Evolutionary conservation across 2,113 vertebrate species (phyloP).

Genomic region (Tragelaphus strepsiceros): DNA sequence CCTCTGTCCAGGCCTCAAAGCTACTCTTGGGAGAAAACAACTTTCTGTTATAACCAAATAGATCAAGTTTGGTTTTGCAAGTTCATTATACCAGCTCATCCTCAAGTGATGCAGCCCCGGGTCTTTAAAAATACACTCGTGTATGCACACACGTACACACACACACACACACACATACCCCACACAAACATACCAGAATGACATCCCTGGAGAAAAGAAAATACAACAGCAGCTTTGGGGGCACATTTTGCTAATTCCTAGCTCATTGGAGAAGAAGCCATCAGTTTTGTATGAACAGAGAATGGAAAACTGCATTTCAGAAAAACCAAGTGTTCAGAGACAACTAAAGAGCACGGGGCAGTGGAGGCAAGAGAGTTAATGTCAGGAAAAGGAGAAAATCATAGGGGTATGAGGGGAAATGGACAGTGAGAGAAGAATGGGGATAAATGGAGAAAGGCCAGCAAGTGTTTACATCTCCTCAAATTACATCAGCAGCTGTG

Average conservation of each 20-base stretch:
- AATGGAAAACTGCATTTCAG: neutral
- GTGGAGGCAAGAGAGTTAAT: neutral
- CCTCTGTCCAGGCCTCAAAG: neutral
- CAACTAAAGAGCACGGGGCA: neutral
- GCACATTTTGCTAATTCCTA: neutral
- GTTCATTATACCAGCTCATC: neutral
- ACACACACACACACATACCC: too few species aligned
- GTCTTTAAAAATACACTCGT: neutral
- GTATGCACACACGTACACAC: too few species aligned
- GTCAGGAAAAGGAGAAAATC: neutral
- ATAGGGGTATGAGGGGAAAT: neutral
- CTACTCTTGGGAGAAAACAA: neutral
- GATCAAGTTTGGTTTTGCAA: slow-evolving; percentile 13
- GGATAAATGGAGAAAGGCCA: neutral
- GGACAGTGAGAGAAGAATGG: accelerated
- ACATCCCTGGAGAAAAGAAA: neutral
- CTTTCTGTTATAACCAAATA: slow-evolving; percentile 13
- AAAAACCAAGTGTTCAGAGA: neutral
- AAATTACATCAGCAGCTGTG: neutral
- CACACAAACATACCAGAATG: neutral
- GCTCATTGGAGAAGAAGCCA: neutral
- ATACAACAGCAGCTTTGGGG: neutral
- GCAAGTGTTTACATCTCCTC: neutral
- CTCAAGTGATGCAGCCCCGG: neutral
- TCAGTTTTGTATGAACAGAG: neutral